Percentiles rank a stretch among this genome's conserved stretches.
phyloP scores from a whole-genome alignment of 2,797 vertebrate species.

The Chrysocyon brachyurus region DNA sequence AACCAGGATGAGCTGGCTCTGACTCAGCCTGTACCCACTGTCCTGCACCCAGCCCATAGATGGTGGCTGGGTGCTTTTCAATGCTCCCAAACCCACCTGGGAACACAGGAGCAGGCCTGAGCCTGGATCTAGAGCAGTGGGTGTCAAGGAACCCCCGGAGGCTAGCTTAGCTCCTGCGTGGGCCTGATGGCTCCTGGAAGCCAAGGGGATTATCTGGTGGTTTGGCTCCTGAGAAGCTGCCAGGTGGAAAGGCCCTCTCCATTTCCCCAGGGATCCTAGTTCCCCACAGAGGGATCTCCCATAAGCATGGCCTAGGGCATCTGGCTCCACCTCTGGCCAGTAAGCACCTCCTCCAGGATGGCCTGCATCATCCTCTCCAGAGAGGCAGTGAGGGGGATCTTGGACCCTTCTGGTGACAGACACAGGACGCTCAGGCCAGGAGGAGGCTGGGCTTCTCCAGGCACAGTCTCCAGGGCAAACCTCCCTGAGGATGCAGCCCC shows the following conservation, averaged over 20 bases:
- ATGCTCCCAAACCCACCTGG: neutral
- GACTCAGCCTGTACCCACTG: neutral
- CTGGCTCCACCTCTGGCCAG: neutral
- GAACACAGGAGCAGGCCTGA: constrained; percentile 37
- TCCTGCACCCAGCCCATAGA: neutral
- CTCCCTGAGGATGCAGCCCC: neutral
- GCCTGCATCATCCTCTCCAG: neutral
- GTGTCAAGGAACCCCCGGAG: neutral
- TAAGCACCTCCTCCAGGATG: neutral
- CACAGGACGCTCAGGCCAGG: too few relatives aligned
- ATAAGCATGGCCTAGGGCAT: rapidly evolving
- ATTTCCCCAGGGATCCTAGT: neutral
- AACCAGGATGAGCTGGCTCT: neutral
- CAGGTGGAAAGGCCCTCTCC: neutral
- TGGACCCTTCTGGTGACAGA: neutral
- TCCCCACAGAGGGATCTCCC: neutral
- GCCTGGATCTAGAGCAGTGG: constrained; percentile 36
- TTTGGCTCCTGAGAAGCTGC: neutral
- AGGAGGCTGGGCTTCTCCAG: neutral
- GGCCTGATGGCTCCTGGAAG: constrained; percentile 23
- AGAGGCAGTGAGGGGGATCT: neutral
- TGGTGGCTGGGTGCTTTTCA: neutral
- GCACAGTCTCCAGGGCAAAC: neutral
- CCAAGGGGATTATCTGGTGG: neutral
- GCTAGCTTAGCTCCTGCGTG: neutral